Evolutionary conservation across 2,797 vertebrate species (phyloP), one percentile per base, ranked within the genome.

Genomic region (Euthynnus affinis): DNA sequence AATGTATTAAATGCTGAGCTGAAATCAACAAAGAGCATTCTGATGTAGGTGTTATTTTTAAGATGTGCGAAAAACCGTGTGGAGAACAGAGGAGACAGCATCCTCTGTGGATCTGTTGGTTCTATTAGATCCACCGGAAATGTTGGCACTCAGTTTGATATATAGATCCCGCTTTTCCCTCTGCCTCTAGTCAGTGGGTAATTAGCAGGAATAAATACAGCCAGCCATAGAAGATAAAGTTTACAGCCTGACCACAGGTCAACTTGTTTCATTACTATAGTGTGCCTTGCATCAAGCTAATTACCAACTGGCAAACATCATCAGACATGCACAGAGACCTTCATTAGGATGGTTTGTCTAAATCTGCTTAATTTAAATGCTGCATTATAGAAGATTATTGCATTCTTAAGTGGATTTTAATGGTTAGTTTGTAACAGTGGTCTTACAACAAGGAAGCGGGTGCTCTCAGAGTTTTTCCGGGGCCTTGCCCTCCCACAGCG

Each of bases 211-310:
- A 87, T 78, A 89, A 88, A 89, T 85, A 90, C 25, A 51, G 78
- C 66, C 74, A 79, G 81, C 68, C 85, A 82, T 71, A 85, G 82
- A 89, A 89, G 87, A 93, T 92, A 92, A 94, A 92, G 87, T 92
- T 93, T 91, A 93, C 81, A 85, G 85, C 85, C 58, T 25, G 76
- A 84, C 80, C 82, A 81, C 82, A 71, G 87, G 88, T 93, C 89
- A 87, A 59, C 82, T 63, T 80, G 85, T 84, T 92, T 89, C 90
- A 91, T 90, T 88, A 83, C 87, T 51, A 42, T 44, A 70, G 77
- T 60, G 84, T 27, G 67, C 68, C 71, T 74, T 85, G 78, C 92
- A 93, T 92, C 89, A 93, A 84, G 84, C 84, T 83, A 88, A 94
- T 94, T 92, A 93, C 72, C 75, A 86, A 60, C 40, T 46, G 67